Conservation (phyloP, 2,797 vertebrate species). For the Pangasius krempfi region DNA sequence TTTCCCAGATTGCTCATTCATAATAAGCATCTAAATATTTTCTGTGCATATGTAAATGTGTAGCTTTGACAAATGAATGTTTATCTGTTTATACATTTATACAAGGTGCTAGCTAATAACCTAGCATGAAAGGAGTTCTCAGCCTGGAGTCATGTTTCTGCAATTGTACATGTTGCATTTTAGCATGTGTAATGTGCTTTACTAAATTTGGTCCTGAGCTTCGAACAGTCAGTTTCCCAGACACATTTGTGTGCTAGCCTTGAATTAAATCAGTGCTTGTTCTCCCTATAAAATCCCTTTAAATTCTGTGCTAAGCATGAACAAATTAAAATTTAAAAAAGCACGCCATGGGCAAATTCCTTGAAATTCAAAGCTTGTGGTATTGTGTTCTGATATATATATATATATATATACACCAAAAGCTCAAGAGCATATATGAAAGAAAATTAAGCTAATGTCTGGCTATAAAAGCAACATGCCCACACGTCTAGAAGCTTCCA, state of each 20-base stretch:
- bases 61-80: neutral
- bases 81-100: neutral
- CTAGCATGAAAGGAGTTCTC: neutral
- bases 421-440: neutral
- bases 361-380: neutral
- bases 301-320: neutral
- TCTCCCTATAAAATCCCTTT: neutral
- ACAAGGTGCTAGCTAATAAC: slow-evolving; percentile 10
- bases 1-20: slow-evolving; percentile 15
- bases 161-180: slow-evolving; percentile 16
- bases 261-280: slow-evolving; percentile 6
- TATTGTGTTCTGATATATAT: neutral
- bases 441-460: slow-evolving; percentile 7
- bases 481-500: neutral
- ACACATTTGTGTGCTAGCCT: neutral
- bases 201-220: slow-evolving; percentile 17
- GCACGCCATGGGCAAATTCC: neutral
- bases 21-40: slow-evolving; percentile 19
- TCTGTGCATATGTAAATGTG: neutral
- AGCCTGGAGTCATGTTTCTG: neutral
- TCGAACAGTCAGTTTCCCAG: neutral
- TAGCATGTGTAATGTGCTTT: slow-evolving; percentile 4
- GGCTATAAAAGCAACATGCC: slow-evolving; percentile 8
- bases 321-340: neutral
- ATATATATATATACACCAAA: neutral